Evolutionary conservation across 2,113 vertebrate species (phyloP), one percentile per base, ranked within the genome.

Genomic region (Apus apus): DNA sequence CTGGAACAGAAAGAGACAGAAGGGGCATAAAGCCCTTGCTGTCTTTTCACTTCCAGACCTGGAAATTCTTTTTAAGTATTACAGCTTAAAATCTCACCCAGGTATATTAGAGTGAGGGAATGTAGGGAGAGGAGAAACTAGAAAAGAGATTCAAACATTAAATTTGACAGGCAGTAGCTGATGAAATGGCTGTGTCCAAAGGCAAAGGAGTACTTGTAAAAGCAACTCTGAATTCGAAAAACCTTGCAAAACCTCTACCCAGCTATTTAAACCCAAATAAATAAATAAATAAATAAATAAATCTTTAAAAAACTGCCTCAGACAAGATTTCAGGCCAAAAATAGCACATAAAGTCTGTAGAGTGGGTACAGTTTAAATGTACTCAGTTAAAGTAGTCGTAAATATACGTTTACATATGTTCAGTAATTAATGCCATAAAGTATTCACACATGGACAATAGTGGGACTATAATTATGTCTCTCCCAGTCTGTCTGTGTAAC

Each of bases 361-460:
- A 88, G 29, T 32, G 73, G 19, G 14, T 67, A 91, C 92, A 8
- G 1, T 66, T 96, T 87, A 72, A 92, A 64, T 89, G 46, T 16
- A 67, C 14, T 76, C 64, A 86, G 53, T 78, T 93, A 89, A 88
- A 93, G 25, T 21, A 62, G 61, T 62, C 5, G 1, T 82, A 94
- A 94, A 96, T 96, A 94, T 57, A 75, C 34, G 89, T 90, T 93
- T 94, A 87, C 90, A 95, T 89, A 62, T 89, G 90, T 76, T 93
- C 76, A 70, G 53, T 90, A 97, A 96, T 94, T 91, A 97, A 92
- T 90, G 75, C 36, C 91, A 96, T 89, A 89, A 95, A 90, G 29
- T 71, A 73, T 84, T 94, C 77, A 58, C 50, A 75, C 70, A 72
- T 40, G 94, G 85, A 97, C 92, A 91, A 96, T 96, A 92, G 68